Conservation (phyloP, 2,113 vertebrate genomes). For the Jaculus jaculus region DNA sequence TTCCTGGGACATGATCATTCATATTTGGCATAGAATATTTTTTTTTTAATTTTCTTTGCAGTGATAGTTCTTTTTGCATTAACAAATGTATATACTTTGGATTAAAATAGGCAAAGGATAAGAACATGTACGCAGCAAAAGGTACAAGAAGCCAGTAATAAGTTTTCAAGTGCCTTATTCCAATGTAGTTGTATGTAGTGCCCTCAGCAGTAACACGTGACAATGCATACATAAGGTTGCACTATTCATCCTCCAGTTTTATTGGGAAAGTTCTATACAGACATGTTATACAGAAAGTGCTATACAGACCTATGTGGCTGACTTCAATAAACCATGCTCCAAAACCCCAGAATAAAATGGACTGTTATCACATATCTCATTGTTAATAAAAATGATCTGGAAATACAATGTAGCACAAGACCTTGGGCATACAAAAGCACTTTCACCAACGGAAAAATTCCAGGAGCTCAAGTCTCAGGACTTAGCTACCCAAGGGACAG, state of each 20-base stretch:
- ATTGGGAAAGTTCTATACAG: fast-evolving
- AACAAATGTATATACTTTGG: neutral
- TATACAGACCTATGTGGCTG: neutral
- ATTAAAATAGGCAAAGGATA: neutral
- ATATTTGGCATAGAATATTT: neutral
- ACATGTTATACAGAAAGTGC: fast-evolving
- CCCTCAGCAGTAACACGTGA: neutral
- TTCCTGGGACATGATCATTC: neutral
- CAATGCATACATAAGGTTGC: neutral
- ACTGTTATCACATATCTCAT: neutral
- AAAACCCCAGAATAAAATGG: neutral
- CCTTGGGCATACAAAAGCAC: neutral
- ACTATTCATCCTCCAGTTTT: neutral
- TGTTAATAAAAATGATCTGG: neutral
- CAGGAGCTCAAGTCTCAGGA: neutral
- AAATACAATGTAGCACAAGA: neutral
- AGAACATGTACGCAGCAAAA: neutral
- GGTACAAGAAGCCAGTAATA: neutral
- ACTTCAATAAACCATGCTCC: neutral
- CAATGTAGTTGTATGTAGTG: neutral
- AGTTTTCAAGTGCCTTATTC: neutral
- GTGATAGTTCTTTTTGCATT: neutral
- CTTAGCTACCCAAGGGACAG: neutral
- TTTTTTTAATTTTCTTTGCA: neutral
- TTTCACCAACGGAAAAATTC: neutral